Conservation (phyloP, 2,113 vertebrate species). For the Boulengeromyrus knoepffleri region DNA sequence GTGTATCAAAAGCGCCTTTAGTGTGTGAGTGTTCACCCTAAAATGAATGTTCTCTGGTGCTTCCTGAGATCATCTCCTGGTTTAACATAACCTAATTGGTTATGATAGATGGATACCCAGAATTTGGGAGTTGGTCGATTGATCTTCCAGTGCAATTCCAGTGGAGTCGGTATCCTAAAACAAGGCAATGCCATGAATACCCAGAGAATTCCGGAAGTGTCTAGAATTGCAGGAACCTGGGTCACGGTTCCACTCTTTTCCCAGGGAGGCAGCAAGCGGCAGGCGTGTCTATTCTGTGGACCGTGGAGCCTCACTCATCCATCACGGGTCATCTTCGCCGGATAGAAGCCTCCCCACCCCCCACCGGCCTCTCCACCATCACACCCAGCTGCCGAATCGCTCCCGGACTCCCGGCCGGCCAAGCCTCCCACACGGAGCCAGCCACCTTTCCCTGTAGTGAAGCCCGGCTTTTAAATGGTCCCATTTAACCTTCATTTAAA, state of each 20-base stretch:
- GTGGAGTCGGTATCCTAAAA: neutral
- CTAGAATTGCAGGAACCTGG: neutral
- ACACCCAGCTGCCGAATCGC: slow-evolving; percentile 40
- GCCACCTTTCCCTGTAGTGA: slow-evolving; percentile 58
- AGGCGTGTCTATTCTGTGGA: neutral
- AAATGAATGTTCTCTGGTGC: neutral
- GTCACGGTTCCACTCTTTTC: neutral
- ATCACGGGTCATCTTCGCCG: neutral
- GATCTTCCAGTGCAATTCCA: neutral
- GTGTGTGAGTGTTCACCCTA: neutral
- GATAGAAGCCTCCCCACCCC: neutral
- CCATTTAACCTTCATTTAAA: slow-evolving; percentile 64
- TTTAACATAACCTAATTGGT: neutral
- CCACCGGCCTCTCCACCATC: neutral
- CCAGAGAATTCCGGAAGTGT: neutral
- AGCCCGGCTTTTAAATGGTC: slow-evolving; percentile 58
- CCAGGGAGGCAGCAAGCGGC: neutral
- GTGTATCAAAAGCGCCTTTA: neutral
- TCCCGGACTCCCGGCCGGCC: slow-evolving; percentile 25
- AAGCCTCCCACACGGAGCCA: slow-evolving; percentile 47
- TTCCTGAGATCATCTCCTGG: neutral
- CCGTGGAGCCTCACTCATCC: neutral
- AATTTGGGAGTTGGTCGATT: neutral
- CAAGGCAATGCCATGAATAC: neutral
- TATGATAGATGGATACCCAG: neutral